phyloP scores from a whole-genome alignment of 2,888 invertebrate genomes.

The Gibbula magus region DNA sequence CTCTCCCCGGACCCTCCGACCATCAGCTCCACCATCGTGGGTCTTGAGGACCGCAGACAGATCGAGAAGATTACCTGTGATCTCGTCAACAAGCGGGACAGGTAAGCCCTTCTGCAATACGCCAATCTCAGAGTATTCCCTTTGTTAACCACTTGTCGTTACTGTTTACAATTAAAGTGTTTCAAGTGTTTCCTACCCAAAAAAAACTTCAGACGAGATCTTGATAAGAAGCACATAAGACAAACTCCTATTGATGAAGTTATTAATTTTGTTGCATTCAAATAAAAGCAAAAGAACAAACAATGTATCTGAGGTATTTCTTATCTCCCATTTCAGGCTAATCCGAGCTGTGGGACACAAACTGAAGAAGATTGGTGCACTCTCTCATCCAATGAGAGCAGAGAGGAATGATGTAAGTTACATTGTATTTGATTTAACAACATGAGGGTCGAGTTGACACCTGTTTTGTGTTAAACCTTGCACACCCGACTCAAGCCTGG shows the following conservation, averaged over 20 bases:
- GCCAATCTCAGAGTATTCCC: no score
- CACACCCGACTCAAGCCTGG: no score
- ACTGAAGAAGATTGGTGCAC: conserved; percentile 64
- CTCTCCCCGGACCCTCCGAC: conserved; percentile 71
- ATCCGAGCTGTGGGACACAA: conserved; percentile 68
- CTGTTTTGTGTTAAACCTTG: no score
- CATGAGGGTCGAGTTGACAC: no score
- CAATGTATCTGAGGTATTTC: background rate
- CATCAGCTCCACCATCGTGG: conserved; percentile 71
- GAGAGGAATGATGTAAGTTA: conserved; percentile 58
- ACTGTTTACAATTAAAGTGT: no score
- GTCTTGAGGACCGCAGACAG: conserved; percentile 72
- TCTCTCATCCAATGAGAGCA: conserved; percentile 60
- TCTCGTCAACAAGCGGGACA: conserved; percentile 74
- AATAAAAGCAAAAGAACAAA: no score
- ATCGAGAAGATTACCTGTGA: conserved; percentile 74
- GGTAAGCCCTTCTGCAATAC: conserved; percentile 47
- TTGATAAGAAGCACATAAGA: no score
- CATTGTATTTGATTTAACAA: background rate
- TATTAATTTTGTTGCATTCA: no score
- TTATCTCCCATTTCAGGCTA: conserved; percentile 50
- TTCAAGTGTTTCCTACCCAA: no score
- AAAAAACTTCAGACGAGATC: no score
- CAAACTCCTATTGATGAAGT: no score
- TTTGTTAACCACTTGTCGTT: no score